Evolutionary conservation across 2,113 vertebrate genomes (phyloP).

Genomic region (Tragelaphus buxtoni): DNA sequence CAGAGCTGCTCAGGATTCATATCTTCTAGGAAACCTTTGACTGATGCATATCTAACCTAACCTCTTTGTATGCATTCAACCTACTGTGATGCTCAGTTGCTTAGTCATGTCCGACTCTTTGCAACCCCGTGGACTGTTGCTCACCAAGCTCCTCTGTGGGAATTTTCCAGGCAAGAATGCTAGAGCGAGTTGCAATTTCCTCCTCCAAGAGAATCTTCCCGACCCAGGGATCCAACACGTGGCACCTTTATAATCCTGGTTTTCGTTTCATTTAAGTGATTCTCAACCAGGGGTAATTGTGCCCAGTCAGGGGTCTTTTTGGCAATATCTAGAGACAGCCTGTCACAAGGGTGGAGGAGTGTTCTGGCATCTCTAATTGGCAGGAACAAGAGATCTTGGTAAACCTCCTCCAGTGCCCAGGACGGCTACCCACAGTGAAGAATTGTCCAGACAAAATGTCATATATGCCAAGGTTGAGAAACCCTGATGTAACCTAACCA

Average conservation of each 20-base stretch:
- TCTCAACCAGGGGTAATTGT: background rate
- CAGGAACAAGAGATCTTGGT: background rate
- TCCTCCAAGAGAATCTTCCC: background rate
- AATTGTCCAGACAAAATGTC: background rate
- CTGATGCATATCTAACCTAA: background rate
- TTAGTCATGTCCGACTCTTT: background rate
- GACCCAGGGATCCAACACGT: background rate
- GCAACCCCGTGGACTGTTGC: background rate
- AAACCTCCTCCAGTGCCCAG: fast-evolving
- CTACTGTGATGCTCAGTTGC: background rate
- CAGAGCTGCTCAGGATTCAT: background rate
- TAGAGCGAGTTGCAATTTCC: background rate
- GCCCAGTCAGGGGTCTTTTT: background rate
- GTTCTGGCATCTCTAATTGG: background rate
- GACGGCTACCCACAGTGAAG: background rate
- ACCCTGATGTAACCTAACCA: background rate
- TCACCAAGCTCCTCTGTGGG: background rate
- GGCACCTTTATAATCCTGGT: background rate
- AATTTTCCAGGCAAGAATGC: background rate
- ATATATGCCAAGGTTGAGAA: background rate
- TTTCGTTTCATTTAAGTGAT: background rate
- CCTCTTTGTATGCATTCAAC: background rate
- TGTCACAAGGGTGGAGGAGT: background rate
- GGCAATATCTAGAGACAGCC: background rate
- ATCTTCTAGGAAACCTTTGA: background rate